Evolutionary conservation across 2,113 vertebrate genomes (phyloP), one percentile per base, ranked within the genome.

Genomic region (Poeciliopsis retropinna): DNA sequence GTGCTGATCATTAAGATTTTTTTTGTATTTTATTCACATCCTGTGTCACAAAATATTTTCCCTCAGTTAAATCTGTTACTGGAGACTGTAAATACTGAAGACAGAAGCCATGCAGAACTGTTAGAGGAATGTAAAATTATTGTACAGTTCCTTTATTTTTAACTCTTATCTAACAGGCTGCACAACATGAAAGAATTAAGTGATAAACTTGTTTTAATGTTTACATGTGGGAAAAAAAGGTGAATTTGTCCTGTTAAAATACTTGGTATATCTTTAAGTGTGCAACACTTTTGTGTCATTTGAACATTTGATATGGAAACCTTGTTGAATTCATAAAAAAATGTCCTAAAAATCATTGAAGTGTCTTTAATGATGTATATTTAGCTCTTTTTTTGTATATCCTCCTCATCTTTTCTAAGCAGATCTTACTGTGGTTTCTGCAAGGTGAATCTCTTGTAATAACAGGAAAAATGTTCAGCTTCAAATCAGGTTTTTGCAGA

Each of bases 31-130:
- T 10, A 34, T 7, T n/a, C 28, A 70, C 32, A 14, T 64, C 64
- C 67, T 81, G 25, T 64, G 77, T 85, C 69, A 84, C 80, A 71
- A 82, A 47, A 82, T 80, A 70, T 25, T 27, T 64, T 51, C 47
- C 71, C 67, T 4, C 1, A 62, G 61, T 65, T 67, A 57, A 70
- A 69, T 57, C 3, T 34, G 71, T 83, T 76, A 22, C 57, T 65
- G 57, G 34, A 82, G 75, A 73, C 65, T 91, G 90, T 93, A 91
- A 57, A 91, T 92, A 88, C 74, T 85, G 57, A 84, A 81, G 78
- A 88, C 85, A 78, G 67, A 92, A 91, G 92, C 91, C 90, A 90
- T 91, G 88, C 88, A 78, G 83, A 92, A 92, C 86, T 91, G 91
- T 92, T 92, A 83, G 69, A 85, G 67, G 89, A 92, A 92, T 92